These are phyloP conservation scores for Bujurquina vittata DNA, from an alignment of 2,113 vertebrate species.

Conservation along the genomic window DNA sequence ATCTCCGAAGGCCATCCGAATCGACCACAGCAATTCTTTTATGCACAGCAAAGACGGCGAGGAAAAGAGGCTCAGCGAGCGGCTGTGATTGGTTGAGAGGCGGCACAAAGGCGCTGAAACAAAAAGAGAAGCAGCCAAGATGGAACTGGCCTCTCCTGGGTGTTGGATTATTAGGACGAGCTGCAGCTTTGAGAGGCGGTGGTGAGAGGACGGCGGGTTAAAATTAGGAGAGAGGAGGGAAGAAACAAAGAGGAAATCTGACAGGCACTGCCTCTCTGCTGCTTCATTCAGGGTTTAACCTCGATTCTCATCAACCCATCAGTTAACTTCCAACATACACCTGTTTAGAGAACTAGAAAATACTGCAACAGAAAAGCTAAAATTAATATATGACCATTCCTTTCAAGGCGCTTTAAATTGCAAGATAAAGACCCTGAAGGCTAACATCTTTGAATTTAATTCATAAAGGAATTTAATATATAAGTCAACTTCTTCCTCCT, in stretches of 20 bases:
- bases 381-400: too few species aligned
- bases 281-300: not conserved
- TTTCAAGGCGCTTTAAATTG: not conserved
- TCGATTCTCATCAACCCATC: not conserved
- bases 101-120: constrained; percentile 29
- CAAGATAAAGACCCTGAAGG: not conserved
- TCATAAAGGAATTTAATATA: too few species aligned
- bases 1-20: constrained; percentile 21
- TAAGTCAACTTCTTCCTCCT: too few species aligned
- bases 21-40: constrained; percentile 24
- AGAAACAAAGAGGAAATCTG: not conserved
- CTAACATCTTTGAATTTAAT: not conserved
- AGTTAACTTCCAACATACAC: not conserved
- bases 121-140: not conserved
- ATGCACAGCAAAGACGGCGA: constrained; percentile 6
- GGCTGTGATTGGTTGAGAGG: constrained; percentile 26
- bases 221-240: not conserved
- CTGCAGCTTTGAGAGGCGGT: not conserved
- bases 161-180: not conserved
- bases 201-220: not conserved
- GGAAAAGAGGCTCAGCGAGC: constrained; percentile 24
- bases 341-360: not conserved
- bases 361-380: not conserved
- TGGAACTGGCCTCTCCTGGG: constrained; percentile 4
- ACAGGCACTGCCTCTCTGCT: not conserved